Base-by-base conservation (phyloP, 2,888 invertebrate genomes). In the Auanema freiburgensis region DNA sequence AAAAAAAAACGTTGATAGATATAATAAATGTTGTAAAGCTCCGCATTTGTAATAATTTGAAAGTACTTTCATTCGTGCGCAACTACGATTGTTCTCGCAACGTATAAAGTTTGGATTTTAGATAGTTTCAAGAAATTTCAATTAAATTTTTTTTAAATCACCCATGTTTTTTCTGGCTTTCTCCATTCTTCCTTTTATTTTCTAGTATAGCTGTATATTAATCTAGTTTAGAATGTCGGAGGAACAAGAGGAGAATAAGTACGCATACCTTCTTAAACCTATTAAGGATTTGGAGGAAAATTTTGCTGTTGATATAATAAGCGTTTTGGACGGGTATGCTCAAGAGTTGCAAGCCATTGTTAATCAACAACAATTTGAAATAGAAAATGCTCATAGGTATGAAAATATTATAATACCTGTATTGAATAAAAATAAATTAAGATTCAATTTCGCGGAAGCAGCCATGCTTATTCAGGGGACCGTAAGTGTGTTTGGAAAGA, bases 381-480 rank as follows among this genome's bases (percentile, higher is more conserved):
- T 18, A 21, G 50, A 62, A 33, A 62, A 62, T 57, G 62, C 56
- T 6, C 62, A 62, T 40, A 56, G 62, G 57, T 57, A 42, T 21
- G 25, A 10, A 33, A 8, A 5, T 33, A n/a, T n/a, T n/a, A n/a
- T n/a, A n/a, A n/a, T n/a, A n/a, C n/a, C n/a, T n/a, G n/a, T n/a
- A n/a, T n/a, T n/a, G n/a, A n/a, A 33, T 33, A 5, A 5, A 25
- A 55, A 55, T 51, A 4, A 12, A 51, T 33, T 55, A 50, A 72
- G 86, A 49, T 88, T 88, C 79, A 90, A 91, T 85, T 91, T 90
- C 86, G 88, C 89, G 1, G 90, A 91, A 85, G 89, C 90, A 63
- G 91, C 90, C n/a, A 84, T 91, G 73, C 85, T 92, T 66, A 84
- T 92, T 71, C 90, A 91, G 85, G 89, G 89, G 81, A 89, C 90